Evolutionary conservation across 2,888 invertebrate species (phyloP).

Genomic region (Empis livida): DNA sequence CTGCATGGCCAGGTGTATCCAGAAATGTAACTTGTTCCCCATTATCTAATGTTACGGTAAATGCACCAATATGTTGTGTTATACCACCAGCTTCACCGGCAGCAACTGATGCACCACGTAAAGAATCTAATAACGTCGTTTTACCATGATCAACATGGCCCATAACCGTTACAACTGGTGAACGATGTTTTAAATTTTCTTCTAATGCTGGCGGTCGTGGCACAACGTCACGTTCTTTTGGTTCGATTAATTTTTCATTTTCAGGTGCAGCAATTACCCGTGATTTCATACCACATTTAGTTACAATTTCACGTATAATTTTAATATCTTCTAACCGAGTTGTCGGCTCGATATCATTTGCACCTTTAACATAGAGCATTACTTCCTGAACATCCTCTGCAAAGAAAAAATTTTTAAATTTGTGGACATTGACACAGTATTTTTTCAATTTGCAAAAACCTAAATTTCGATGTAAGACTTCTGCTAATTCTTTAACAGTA

Average conservation of each 20-base stretch:
- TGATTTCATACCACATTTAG: conserved; percentile 51
- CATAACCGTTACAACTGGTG: conserved; percentile 97
- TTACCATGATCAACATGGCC: conserved; percentile 99
- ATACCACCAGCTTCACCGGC: conserved; percentile 95
- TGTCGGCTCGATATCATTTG: conserved; percentile 39
- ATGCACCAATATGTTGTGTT: conserved; percentile 98
- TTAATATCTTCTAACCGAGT: conserved; percentile 50
- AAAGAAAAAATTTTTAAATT: conserved; percentile 16
- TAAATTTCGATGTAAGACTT: conserved; percentile 46
- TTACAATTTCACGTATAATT: conserved; percentile 53
- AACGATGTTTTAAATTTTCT: conserved; percentile 54
- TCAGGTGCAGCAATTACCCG: conserved; percentile 41
- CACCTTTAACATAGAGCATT: conserved; percentile 50
- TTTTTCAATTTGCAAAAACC: too few relatives aligned
- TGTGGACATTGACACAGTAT: background rate
- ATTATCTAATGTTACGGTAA: conserved; percentile 59
- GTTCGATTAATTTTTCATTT: conserved; percentile 12
- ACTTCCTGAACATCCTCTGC: conserved; percentile 56
- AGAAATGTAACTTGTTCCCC: conserved; percentile 81
- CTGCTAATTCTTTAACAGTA: conserved; percentile 62
- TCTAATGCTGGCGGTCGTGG: conserved; percentile 52
- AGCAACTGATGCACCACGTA: conserved; percentile 76
- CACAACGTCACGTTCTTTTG: conserved; percentile 39
- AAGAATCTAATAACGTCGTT: conserved; percentile 84
- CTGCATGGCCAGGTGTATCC: conserved; percentile 98